Percentiles rank a stretch among this genome's conserved stretches.
Conservation (phyloP, 2,888 invertebrate species). For the Torymus texanus region DNA sequence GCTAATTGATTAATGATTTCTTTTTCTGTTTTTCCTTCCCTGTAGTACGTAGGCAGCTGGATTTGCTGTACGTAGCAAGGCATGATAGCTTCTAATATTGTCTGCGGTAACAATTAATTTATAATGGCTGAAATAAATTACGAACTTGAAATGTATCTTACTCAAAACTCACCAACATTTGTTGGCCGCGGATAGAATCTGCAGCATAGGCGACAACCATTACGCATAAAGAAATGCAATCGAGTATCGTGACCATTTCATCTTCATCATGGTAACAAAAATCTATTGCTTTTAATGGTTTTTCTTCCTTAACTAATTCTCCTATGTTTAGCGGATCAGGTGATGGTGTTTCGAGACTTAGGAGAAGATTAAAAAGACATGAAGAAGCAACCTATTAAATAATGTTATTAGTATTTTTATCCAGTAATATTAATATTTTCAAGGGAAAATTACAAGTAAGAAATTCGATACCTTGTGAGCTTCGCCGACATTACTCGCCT, state of each 20-base stretch:
- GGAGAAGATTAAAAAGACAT: conserved; percentile 91
- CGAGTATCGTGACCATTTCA: conserved; percentile 96
- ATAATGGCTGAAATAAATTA: background rate
- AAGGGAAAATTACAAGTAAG: background rate
- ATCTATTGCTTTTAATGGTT: conserved; percentile 94
- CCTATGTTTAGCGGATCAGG: conserved; percentile 96
- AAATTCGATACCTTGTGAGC: conserved; percentile 85
- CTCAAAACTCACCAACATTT: conserved; percentile 84
- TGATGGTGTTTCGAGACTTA: conserved; percentile 95
- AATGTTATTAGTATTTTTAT: background rate
- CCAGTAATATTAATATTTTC: background rate
- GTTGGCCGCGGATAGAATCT: conserved; percentile 93
- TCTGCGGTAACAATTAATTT: conserved; percentile 77
- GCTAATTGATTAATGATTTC: conserved; percentile 95
- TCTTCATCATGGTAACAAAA: conserved; percentile 99
- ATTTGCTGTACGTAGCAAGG: conserved; percentile 97
- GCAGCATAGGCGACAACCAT: conserved; percentile 99
- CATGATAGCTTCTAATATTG: conserved; percentile 95
- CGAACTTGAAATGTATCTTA: background rate
- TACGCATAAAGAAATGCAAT: conserved; percentile 98
- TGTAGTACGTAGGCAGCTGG: conserved; percentile 90
- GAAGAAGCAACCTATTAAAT: conserved; percentile 86
- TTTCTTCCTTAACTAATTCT: conserved; percentile 92
- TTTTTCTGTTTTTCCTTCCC: conserved; percentile 94
- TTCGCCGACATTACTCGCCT: conserved; percentile 90